phyloP scores from a whole-genome alignment of 2,113 vertebrate genomes.

The Antidorcas marsupialis region DNA sequence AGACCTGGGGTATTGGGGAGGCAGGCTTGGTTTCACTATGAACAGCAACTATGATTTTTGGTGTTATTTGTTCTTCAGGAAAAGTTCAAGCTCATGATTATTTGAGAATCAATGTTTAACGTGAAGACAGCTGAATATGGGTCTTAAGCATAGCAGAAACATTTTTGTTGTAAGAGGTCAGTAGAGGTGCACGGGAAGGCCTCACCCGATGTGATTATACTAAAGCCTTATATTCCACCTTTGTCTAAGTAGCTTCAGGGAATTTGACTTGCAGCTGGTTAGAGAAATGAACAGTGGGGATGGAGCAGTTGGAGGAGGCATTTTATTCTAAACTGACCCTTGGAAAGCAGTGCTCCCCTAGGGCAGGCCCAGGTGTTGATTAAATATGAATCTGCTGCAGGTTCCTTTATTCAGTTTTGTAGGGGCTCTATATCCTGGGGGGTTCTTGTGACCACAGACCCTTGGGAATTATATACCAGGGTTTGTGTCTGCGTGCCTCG shows the following conservation, averaged over 20 bases:
- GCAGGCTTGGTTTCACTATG: conserved; percentile 20
- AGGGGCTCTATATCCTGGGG: background rate
- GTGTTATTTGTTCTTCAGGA: conserved; percentile 45
- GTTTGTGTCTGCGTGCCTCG: background rate
- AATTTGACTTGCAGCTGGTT: conserved; percentile 44
- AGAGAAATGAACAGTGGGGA: conserved; percentile 27
- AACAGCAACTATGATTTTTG: background rate
- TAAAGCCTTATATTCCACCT: conserved; percentile 29
- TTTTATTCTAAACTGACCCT: conserved; percentile 10
- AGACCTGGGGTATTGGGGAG: background rate
- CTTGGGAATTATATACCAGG: background rate
- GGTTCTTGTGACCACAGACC: background rate
- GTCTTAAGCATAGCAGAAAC: background rate
- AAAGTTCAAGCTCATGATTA: background rate
- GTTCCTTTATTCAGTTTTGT: background rate
- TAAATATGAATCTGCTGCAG: conserved; percentile 26
- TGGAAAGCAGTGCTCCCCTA: background rate
- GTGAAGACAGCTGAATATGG: background rate
- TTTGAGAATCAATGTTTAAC: conserved; percentile 36
- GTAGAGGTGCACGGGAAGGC: background rate
- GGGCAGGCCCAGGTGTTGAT: background rate
- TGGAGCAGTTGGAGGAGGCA: background rate
- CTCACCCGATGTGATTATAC: background rate
- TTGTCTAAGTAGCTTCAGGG: conserved; percentile 46
- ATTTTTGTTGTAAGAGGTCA: conserved; percentile 12